Conservation (phyloP, 2,113 vertebrate species). For the Microcebus lehilahytsara region DNA sequence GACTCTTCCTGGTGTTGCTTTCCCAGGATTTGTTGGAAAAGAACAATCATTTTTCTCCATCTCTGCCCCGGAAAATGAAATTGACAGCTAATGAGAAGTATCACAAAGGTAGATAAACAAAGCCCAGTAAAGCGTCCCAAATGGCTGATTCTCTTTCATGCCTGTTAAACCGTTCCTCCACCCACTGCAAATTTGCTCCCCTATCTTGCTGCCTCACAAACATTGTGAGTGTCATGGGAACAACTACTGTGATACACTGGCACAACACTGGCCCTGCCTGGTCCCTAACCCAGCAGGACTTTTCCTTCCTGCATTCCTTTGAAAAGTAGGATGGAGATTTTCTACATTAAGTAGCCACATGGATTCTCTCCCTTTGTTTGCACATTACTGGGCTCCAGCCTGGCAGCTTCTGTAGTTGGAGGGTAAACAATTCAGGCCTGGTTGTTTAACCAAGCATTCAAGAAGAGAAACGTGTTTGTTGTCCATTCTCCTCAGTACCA, state of each 20-base stretch:
- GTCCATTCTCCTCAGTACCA: background rate
- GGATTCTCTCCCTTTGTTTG: conserved; percentile 65
- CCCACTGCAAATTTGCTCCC: background rate
- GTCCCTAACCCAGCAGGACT: conserved; percentile 62
- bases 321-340: conserved; percentile 62
- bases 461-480: background rate
- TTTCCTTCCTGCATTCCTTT: conserved; percentile 68
- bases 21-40: conserved; percentile 72
- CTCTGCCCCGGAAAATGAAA: conserved; percentile 60
- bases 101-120: conserved; percentile 68
- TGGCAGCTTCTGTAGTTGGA: background rate
- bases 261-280: conserved; percentile 60
- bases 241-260: conserved; percentile 14
- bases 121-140: conserved; percentile 63
- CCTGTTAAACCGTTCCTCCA: conserved; percentile 48
- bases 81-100: conserved; percentile 71
- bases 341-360: conserved; percentile 46
- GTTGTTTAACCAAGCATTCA: background rate
- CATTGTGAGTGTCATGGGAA: conserved; percentile 30
- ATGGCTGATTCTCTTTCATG: conserved; percentile 58
- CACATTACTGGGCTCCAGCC: background rate
- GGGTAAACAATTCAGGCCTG: background rate
- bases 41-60: conserved; percentile 60
- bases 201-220: conserved; percentile 3
- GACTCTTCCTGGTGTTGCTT: conserved; percentile 73